Conservation (phyloP, 2,797 vertebrate genomes). For the Enoplosus armatus region DNA sequence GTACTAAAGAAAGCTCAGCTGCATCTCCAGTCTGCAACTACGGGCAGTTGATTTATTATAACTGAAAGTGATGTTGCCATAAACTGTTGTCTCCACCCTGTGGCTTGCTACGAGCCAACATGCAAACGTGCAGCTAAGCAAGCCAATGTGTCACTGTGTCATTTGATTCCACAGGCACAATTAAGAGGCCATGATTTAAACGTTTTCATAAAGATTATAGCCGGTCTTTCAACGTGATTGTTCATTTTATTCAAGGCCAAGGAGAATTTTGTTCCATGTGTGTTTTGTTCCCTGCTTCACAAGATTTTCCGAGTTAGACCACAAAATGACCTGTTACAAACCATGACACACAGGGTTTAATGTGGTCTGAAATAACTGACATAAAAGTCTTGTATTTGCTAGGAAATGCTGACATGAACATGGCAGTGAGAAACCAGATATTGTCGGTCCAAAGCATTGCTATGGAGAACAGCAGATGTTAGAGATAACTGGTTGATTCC, state of each 20-base stretch:
- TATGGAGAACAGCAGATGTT: not conserved
- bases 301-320: not conserved
- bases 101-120: conserved; percentile 9
- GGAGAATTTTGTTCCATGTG: not conserved
- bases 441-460: not conserved
- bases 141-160: conserved; percentile 17
- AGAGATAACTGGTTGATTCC: not conserved
- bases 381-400: not conserved
- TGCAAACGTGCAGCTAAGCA: conserved; percentile 4
- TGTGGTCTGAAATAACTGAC: conserved; percentile 8
- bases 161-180: conserved; percentile 6
- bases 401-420: not conserved
- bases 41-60: conserved; percentile 17
- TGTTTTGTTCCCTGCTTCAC: conserved; percentile 13
- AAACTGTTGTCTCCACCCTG: conserved; percentile 49
- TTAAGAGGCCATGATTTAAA: not conserved
- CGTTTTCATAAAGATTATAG: conserved; percentile 6
- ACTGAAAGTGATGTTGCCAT: conserved; percentile 24
- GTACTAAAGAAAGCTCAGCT: conserved; percentile 21
- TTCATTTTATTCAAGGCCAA: not conserved
- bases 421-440: conserved; percentile 11
- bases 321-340: conserved; percentile 9
- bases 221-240: not conserved
- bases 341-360: not conserved
- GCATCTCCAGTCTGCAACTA: conserved; percentile 16